These are phyloP conservation scores for Euglossa dilemma DNA, from an alignment of 1,140 invertebrate species.

Conservation along the genomic window DNA sequence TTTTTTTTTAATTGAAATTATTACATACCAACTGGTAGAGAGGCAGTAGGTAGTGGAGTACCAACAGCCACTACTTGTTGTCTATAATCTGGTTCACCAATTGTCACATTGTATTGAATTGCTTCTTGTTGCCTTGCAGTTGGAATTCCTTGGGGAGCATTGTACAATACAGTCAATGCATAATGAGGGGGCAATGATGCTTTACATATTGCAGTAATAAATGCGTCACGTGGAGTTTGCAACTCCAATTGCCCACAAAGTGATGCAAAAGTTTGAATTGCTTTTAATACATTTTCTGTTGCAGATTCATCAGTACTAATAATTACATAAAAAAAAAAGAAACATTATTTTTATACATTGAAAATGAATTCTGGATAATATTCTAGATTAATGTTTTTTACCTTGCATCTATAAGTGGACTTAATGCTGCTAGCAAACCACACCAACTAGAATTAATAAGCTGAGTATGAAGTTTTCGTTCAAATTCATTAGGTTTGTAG, in stretches of 20 bases:
- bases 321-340: conserved; percentile 30
- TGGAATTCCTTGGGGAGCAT: conserved; percentile 82
- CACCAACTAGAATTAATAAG: conserved; percentile 98
- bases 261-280: conserved; percentile 93
- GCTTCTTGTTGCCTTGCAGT: conserved; percentile 76
- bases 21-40: conserved; percentile 86
- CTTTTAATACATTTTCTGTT: conserved; percentile 94
- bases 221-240: conserved; percentile 92
- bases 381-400: conserved; percentile 66
- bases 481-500: conserved; percentile 82
- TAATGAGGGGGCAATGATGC: conserved; percentile 97
- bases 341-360: neutral
- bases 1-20: neutral
- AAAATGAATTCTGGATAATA: conserved; percentile 3
- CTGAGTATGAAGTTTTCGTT: conserved; percentile 86
- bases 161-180: conserved; percentile 92
- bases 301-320: conserved; percentile 93
- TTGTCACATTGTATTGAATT: conserved; percentile 83
- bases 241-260: conserved; percentile 90
- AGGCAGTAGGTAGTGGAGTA: conserved; percentile 93
- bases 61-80: conserved; percentile 97
- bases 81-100: conserved; percentile 86
- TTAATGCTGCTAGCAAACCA: conserved; percentile 94
- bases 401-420: conserved; percentile 96
- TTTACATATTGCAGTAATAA: conserved; percentile 96